Evolutionary conservation across 2,888 invertebrate genomes (phyloP).

Genomic region (Boloria selene): DNA sequence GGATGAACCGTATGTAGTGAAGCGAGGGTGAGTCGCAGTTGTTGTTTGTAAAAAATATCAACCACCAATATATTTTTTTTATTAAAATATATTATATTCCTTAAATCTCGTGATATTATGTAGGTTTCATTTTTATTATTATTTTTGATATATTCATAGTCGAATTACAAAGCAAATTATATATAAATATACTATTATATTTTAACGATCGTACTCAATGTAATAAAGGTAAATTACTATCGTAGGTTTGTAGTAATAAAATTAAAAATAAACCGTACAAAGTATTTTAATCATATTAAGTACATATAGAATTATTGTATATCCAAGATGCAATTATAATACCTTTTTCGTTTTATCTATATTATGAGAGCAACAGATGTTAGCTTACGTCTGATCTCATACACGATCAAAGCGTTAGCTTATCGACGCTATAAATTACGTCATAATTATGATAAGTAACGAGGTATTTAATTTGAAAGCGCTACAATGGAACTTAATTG

Average conservation of each 20-base stretch:
- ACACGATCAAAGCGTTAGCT: conserved; percentile 58
- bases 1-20: too few species aligned
- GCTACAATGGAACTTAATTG: conserved; percentile 40
- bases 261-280: neutral
- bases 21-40: too few species aligned
- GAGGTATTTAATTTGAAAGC: conserved; percentile 39
- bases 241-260: conserved; percentile 3
- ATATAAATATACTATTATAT: too few species aligned
- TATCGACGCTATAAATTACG: conserved; percentile 70
- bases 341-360: conserved; percentile 32
- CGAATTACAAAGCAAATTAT: too few species aligned
- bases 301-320: conserved; percentile 10
- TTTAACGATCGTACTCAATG: too few species aligned
- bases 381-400: conserved; percentile 43
- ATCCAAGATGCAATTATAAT: neutral
- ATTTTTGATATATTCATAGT: too few species aligned
- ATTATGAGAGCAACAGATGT: conserved; percentile 45
- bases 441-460: conserved; percentile 58
- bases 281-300: neutral
- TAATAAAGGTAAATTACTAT: too few species aligned
- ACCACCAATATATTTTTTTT: too few species aligned
- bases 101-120: too few species aligned
- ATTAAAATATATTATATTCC: too few species aligned
- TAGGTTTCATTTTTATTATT: too few species aligned
- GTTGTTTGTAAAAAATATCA: too few species aligned